phyloP scores from a whole-genome alignment of 1,140 invertebrate species.

The Neotoxoptera formosana region DNA sequence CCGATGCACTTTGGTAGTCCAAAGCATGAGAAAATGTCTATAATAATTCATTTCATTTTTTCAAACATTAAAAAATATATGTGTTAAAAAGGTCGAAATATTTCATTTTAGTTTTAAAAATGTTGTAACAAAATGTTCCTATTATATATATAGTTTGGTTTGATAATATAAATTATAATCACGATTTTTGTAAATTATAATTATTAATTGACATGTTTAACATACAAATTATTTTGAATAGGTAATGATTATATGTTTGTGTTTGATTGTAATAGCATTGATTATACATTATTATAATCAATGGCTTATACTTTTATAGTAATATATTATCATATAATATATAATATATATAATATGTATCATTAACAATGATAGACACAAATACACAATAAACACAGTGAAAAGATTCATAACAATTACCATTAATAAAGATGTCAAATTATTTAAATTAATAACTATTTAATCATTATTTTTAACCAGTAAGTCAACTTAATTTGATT shows the following conservation, averaged over 20 bases:
- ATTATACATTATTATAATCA: background rate
- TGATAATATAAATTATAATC: background rate
- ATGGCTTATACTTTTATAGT: background rate
- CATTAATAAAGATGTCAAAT: background rate
- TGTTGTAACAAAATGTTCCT: background rate
- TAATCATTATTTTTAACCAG: background rate
- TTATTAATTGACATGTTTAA: background rate
- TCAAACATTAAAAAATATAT: background rate
- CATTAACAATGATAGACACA: background rate
- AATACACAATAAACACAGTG: background rate
- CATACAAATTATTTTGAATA: background rate
- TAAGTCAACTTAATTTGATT: background rate
- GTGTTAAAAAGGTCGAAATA: background rate
- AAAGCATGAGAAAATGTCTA: background rate
- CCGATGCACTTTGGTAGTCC: background rate
- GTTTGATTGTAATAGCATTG: background rate
- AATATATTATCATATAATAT: background rate
- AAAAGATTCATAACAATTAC: no score
- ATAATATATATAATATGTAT: no score
- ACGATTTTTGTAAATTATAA: background rate
- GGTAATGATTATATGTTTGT: background rate
- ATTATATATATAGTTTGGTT: background rate
- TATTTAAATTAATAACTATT: background rate
- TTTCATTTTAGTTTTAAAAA: background rate
- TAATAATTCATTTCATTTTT: background rate